phyloP scores from a whole-genome alignment of 1,140 invertebrate genomes.

The Brachionus calyciflorus region DNA sequence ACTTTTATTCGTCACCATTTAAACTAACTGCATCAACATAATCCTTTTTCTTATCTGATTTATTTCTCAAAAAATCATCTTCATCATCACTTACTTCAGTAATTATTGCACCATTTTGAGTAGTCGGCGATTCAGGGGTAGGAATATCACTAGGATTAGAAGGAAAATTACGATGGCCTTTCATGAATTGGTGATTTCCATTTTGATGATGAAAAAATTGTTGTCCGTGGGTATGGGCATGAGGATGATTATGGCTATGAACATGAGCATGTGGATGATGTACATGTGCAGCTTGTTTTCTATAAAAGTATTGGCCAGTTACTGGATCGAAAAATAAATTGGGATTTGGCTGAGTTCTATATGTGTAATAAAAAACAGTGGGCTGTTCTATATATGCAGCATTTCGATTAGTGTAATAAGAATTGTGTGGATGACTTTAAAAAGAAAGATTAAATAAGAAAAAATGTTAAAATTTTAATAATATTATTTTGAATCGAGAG shows the following conservation, averaged over 20 bases:
- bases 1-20: constrained; percentile 27
- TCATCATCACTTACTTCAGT: constrained; percentile 44
- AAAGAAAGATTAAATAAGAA: neutral
- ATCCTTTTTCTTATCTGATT: constrained; percentile 27
- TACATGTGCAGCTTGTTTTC: neutral
- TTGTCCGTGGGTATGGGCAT: neutral
- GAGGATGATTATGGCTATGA: neutral
- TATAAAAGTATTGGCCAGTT: constrained; percentile 33
- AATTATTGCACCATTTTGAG: constrained; percentile 19
- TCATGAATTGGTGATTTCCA: neutral
- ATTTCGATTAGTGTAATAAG: neutral
- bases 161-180: constrained; percentile 22
- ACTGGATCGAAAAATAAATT: neutral
- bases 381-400: neutral
- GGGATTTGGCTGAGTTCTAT: neutral
- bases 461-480: neutral
- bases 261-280: neutral
- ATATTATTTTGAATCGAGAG: neutral
- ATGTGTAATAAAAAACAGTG: constrained; percentile 7
- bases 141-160: neutral
- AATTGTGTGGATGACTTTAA: neutral
- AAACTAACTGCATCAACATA: constrained; percentile 46
- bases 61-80: constrained; percentile 20
- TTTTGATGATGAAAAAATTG: neutral
- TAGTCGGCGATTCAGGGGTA: neutral